phyloP scores from a whole-genome alignment of 2,797 vertebrate genomes.

The Poecilia gillii region DNA sequence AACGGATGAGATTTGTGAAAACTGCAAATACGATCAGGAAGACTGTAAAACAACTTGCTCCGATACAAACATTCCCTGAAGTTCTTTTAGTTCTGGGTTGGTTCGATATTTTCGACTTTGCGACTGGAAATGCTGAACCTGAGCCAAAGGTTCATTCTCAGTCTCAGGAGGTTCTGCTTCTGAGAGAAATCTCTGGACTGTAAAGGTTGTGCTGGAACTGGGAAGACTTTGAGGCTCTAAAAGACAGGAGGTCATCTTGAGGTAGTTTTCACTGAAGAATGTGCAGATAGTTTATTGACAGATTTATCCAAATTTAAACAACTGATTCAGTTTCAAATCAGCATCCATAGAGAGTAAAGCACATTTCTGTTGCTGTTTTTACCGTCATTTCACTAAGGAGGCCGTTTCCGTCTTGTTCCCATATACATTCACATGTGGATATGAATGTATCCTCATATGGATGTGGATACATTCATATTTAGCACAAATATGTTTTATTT shows the following conservation, averaged over 20 bases:
- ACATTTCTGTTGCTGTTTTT: neutral
- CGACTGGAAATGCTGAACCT: neutral
- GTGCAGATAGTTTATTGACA: neutral
- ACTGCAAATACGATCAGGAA: neutral
- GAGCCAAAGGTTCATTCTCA: neutral
- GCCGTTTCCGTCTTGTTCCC: neutral
- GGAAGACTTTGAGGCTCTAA: neutral
- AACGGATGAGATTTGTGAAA: neutral
- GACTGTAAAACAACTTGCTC: neutral
- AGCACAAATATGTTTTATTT: neutral
- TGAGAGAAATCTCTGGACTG: neutral
- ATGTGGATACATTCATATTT: too few relatives aligned
- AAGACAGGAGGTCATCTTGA: neutral
- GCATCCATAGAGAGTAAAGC: neutral
- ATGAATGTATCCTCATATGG: too few relatives aligned
- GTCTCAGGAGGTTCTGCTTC: neutral
- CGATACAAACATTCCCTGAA: neutral
- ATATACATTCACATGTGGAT: neutral
- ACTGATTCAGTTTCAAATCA: neutral
- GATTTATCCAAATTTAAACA: neutral
- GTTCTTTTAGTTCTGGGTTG: neutral
- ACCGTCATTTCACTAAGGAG: neutral
- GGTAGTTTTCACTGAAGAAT: neutral
- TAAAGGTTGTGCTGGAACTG: neutral
- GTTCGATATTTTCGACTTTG: neutral